Base-by-base conservation (phyloP, 1,140 invertebrate species). In the Olivierus martensii region DNA sequence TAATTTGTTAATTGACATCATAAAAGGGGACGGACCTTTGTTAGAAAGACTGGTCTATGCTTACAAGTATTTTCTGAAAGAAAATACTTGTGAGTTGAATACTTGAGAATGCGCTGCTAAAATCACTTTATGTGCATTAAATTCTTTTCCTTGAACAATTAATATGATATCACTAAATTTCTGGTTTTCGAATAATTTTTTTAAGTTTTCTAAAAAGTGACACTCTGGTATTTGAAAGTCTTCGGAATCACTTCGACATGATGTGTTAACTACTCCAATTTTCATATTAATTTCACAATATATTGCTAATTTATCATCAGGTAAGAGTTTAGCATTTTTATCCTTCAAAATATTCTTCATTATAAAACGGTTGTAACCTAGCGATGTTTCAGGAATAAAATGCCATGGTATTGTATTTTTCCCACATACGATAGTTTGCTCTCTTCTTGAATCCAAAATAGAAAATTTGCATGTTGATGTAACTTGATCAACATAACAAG, bases 311-410 rank as follows among this genome's bases (percentile, higher is more conserved):
- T 97, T 97, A 68, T 99, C 95, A 71, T 98, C 93, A 12, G 95
- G 93, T 62, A 99, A 73, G 21, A 99, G 76, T 53, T 94, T 94
- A 69, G 98, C 98, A 42, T 87, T 87, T 77, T 99, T 94, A 70
- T 99, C 94, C 66, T 98, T 73, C 44, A 98, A 77, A 73, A 98
- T 98, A 73, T n/a, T n/a, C 98, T 93, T 73, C 94, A 77, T 66
- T 93, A 77, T 53, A 99, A 98, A 69, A 99, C 94, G 74, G 97
- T 93, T 36, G 98, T 93, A 73, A n/a, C n/a, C n/a, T 98, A 99
- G 76, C 93, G 80, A 70, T 99, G 98, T n/a, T 45, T 94, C 95
- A 71, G 87, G 67, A n/a, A n/a, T n/a, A n/a, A n/a, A n/a, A n/a
- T n/a, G n/a, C n/a, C n/a, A n/a, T n/a, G n/a, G n/a, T n/a, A n/a